A percentile compares a stretch with the other conserved stretches of the same genome.
Evolutionary conservation across 2,113 vertebrate genomes (phyloP).

Genomic region (Rhabdomys dilectus): DNA sequence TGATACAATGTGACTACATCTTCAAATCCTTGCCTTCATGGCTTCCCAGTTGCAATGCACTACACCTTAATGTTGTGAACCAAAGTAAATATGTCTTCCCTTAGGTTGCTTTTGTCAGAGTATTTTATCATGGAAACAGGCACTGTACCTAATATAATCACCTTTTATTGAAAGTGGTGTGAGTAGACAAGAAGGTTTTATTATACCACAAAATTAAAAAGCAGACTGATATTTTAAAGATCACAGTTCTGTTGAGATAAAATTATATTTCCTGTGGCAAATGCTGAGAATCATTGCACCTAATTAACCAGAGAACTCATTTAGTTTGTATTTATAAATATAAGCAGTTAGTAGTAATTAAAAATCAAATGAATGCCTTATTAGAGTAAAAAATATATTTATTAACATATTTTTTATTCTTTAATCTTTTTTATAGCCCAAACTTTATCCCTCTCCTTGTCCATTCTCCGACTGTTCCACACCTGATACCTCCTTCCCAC

Average conservation of each 20-base stretch:
- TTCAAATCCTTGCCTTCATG: not conserved
- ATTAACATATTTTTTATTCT: not conserved
- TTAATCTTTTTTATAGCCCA: no score
- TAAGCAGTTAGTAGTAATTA: slow-evolving; percentile 14
- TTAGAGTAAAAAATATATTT: not conserved
- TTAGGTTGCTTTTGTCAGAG: not conserved
- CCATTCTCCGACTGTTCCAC: no score
- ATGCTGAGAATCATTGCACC: not conserved
- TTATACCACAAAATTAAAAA: not conserved
- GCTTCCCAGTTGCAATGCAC: not conserved
- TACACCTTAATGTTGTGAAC: not conserved
- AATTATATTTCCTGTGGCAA: not conserved
- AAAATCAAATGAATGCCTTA: slow-evolving; percentile 28
- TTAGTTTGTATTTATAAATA: slow-evolving; percentile 20
- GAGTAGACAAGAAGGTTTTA: not conserved
- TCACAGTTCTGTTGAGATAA: not conserved
- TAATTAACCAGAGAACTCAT: not conserved
- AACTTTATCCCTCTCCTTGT: no score
- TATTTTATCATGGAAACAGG: not conserved
- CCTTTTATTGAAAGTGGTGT: not conserved
- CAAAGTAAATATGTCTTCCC: not conserved
- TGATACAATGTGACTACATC: no score
- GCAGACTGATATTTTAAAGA: not conserved
- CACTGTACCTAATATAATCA: not conserved
- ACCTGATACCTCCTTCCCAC: no score